Evolutionary conservation across 2,113 vertebrate genomes (phyloP).

Genomic region (Eudyptes chrysolophus): DNA sequence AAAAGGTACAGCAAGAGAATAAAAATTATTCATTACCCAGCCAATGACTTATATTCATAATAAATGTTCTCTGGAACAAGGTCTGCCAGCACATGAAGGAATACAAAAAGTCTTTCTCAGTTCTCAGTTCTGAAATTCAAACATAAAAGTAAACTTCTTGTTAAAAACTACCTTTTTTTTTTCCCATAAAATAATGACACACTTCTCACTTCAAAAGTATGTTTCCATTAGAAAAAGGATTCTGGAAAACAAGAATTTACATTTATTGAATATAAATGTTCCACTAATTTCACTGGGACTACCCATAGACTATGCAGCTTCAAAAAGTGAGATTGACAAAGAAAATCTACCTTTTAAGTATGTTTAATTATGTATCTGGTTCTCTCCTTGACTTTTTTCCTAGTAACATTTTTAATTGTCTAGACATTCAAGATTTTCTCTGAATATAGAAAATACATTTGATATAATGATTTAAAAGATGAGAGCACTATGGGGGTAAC

Average conservation of each 20-base stretch:
- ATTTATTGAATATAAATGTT: neutral
- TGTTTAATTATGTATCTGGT: neutral
- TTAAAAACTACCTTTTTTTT: neutral
- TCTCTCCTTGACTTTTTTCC: neutral
- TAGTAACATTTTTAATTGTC: neutral
- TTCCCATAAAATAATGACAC: neutral
- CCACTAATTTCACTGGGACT: neutral
- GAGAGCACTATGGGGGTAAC: neutral
- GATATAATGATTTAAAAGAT: neutral
- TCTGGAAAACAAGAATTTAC: neutral
- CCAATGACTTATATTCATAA: neutral
- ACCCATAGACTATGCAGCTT: neutral
- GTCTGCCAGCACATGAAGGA: neutral
- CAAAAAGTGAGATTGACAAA: neutral
- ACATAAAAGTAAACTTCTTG: neutral
- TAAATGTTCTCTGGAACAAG: neutral
- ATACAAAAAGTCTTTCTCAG: neutral
- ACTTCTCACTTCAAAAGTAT: neutral
- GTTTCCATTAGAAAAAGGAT: neutral
- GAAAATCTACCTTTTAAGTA: neutral
- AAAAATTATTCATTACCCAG: neutral
- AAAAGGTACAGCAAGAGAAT: neutral
- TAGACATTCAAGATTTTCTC: neutral
- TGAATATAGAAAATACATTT: neutral
- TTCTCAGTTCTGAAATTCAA: neutral